Evolutionary conservation across 2,888 invertebrate species (phyloP).

Genomic region (Gonocerus acuteangulatus): DNA sequence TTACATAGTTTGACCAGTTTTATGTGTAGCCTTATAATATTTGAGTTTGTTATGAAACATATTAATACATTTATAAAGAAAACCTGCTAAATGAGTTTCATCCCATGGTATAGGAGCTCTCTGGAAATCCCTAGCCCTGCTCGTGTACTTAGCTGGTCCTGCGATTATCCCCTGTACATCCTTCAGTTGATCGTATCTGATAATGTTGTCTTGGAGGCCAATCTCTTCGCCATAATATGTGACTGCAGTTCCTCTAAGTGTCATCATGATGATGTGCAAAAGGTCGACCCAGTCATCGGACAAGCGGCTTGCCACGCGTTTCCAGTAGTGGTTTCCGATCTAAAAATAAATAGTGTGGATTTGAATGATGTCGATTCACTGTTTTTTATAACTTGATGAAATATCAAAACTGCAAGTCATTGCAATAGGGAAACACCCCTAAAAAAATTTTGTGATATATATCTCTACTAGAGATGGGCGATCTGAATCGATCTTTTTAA

Average conservation of each 20-base stretch:
- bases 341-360: constrained; percentile 42
- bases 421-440: no score
- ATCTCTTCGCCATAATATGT: constrained; percentile 84
- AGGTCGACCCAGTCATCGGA: constrained; percentile 64
- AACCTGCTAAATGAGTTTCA: constrained; percentile 51
- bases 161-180: constrained; percentile 54
- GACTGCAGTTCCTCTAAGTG: constrained; percentile 76
- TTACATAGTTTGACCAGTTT: no score
- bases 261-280: constrained; percentile 72
- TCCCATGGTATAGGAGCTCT: constrained; percentile 80
- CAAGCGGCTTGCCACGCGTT: constrained; percentile 61
- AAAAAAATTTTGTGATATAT: no score
- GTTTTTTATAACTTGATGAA: no score
- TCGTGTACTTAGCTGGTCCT: constrained; percentile 52
- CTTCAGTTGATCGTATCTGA: constrained; percentile 47
- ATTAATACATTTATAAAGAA: neutral
- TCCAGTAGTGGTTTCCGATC: constrained; percentile 73
- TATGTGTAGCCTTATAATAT: no score
- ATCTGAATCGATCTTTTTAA: no score
- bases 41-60: no score
- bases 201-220: constrained; percentile 56
- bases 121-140: constrained; percentile 61
- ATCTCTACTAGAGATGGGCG: no score
- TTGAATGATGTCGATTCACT: no score
- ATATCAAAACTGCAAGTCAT: no score